Conservation (phyloP, 2,113 vertebrate species). For the Spheniscus mendiculus region DNA sequence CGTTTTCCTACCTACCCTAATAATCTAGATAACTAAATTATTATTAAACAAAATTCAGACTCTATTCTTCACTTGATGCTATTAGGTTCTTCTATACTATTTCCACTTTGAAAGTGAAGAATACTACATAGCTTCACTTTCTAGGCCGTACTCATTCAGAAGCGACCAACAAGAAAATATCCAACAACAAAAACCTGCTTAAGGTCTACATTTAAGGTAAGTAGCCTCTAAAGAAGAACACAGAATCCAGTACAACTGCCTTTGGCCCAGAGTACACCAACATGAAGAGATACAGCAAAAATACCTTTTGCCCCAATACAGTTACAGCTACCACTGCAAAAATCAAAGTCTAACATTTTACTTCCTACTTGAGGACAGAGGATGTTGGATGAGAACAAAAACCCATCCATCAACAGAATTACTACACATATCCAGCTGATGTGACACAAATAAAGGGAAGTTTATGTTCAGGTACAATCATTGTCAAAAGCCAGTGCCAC, state of each 20-base stretch:
- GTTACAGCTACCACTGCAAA: background rate
- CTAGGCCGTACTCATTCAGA: background rate
- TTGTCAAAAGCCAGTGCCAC: accelerated
- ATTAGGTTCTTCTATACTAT: background rate
- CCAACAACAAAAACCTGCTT: background rate
- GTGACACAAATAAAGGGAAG: background rate
- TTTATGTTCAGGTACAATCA: background rate
- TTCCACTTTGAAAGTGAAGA: background rate
- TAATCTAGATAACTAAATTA: background rate
- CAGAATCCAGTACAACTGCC: background rate
- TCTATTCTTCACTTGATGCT: background rate
- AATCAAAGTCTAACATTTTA: background rate
- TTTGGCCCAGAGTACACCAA: background rate
- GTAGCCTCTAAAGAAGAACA: background rate
- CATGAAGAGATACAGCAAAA: background rate
- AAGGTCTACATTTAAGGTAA: background rate
- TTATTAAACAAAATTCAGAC: background rate
- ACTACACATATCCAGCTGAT: background rate
- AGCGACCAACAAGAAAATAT: background rate
- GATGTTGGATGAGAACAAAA: background rate
- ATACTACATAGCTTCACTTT: background rate
- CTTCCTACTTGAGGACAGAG: background rate
- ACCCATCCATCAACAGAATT: background rate
- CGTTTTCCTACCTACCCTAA: background rate
- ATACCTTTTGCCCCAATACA: background rate